Percentiles rank a stretch among this genome's conserved stretches.
phyloP scores from a whole-genome alignment of 2,888 invertebrate genomes.

The Drosophila fungiperda region DNA sequence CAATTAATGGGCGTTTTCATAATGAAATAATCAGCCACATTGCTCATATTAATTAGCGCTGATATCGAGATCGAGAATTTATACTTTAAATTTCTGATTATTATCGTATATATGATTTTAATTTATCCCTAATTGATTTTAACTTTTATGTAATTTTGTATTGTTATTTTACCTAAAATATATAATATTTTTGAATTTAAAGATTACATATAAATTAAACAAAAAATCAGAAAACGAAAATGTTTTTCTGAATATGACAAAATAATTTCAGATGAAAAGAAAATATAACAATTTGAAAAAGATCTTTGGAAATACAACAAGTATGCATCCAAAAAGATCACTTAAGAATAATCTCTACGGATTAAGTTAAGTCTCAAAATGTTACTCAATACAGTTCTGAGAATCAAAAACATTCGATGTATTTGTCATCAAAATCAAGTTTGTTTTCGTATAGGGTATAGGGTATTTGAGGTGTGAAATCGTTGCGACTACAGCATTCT shows the following conservation, averaged over 20 bases:
- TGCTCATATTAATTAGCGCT: background rate
- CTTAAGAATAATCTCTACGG: background rate
- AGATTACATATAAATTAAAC: background rate
- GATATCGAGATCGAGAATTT: background rate
- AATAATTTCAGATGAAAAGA: background rate
- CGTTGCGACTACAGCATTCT: conserved; percentile 4
- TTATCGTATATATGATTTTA: background rate
- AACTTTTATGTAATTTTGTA: too few species aligned
- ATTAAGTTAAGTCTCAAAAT: background rate
- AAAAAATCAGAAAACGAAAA: background rate
- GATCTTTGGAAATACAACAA: background rate
- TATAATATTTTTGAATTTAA: background rate
- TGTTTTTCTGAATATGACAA: accelerated
- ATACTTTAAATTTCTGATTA: background rate
- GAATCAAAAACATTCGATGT: background rate
- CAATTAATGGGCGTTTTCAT: background rate
- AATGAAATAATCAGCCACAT: background rate
- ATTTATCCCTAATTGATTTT: background rate
- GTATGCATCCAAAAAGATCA: background rate
- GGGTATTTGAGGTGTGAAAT: conserved; percentile 30
- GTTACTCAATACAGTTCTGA: background rate
- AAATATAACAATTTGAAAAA: background rate
- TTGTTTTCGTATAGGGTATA: background rate
- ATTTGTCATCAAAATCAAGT: background rate
- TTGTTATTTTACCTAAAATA: too few species aligned